These are phyloP conservation scores for Squalus acanthias DNA, from an alignment of 2,797 vertebrate genomes.

Conservation along the genomic window DNA sequence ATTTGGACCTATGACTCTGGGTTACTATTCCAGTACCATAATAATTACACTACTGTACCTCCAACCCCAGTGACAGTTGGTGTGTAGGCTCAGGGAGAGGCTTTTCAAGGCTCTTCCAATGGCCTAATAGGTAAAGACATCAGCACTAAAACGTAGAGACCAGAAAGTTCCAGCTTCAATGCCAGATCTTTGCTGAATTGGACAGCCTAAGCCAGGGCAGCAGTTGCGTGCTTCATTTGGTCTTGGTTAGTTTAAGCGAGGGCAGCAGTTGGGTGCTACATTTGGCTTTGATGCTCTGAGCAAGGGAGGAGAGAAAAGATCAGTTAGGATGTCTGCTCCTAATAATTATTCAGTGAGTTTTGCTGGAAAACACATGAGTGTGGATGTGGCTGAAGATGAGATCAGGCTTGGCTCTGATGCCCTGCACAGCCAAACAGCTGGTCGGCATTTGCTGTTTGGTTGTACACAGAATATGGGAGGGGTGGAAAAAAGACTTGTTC, in stretches of 20 bases:
- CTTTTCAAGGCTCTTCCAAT: neutral
- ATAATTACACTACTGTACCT: neutral
- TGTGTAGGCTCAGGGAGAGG: neutral
- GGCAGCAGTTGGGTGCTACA: neutral
- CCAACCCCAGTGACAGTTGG: neutral
- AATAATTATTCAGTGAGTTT: neutral
- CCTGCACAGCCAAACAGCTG: conserved; percentile 7
- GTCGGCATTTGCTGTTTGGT: neutral
- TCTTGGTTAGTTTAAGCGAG: neutral
- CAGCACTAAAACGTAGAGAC: neutral
- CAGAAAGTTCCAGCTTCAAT: neutral
- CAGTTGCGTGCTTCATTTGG: neutral
- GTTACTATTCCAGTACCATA: neutral
- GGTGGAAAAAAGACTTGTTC: neutral
- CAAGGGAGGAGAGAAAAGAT: neutral
- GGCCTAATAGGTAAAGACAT: neutral
- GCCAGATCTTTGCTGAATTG: neutral
- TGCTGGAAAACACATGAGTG: neutral
- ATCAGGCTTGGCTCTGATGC: conserved; percentile 24
- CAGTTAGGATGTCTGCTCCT: neutral
- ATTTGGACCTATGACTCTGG: no score
- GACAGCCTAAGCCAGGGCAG: neutral
- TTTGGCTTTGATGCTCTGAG: neutral
- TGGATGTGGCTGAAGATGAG: conserved; percentile 9
- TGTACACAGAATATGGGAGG: neutral